Evolutionary conservation across 2,888 invertebrate genomes (phyloP), one percentile per base, ranked within the genome.

Genomic region (Germaria angustata): DNA sequence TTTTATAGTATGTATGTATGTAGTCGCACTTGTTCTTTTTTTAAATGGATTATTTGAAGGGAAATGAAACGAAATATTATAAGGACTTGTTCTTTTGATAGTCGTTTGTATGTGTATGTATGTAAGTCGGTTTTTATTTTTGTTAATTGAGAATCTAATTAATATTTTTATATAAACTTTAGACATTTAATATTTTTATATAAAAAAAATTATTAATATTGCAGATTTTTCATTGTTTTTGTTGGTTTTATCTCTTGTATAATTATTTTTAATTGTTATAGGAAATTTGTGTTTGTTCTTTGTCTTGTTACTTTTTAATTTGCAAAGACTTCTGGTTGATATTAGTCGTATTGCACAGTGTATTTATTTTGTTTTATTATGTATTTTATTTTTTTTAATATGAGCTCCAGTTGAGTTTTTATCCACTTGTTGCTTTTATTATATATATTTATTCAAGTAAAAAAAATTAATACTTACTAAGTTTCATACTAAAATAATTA

Each of bases 171-270:
- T 73, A 77, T 82, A 82, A 82, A 79, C 75, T 79, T 79, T 82
- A 82, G 82, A 82, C 82, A 78, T 84, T 78, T 81, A 78, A 78
- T 78, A 75, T 65, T 59, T 73, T 63, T 77, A 55, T 71, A 75
- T 76, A 66, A 79, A 65, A 78, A 81, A 72, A 63, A n/a, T 46
- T 66, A 73, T 76, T 46, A 71, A 79, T 82, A 82, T 82, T 79
- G 79, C 71, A 79, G 28, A 55, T 76, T 79, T 65, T 82, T 65
- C 61, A 55, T 69, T 75, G 61, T 63, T 80, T 73, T 80, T 75
- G 63, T 68, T 80, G 13, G 13, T 51, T 24, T 49, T 22, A 2
- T 22, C 22, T 49, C 5, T 17, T 20, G 7, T 46, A 24, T 49
- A 6, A 5, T 22, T 49, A 22, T 39, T 28, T 46, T 36, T 72